Conservation (phyloP, 2,797 vertebrate species). For the Danio jaintianensis region DNA sequence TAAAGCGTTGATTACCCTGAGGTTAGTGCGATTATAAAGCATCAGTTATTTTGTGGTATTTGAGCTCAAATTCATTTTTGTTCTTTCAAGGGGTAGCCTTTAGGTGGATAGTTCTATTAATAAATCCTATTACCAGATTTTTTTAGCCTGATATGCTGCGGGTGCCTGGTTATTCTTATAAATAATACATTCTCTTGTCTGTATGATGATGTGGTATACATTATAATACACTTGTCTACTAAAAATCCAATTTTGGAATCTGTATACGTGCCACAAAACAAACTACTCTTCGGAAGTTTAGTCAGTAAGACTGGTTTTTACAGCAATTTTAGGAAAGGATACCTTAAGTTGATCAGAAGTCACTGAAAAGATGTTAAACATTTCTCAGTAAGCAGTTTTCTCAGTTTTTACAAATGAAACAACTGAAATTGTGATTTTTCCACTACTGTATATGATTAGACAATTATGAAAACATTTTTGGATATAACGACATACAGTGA, state of each 20-base stretch:
- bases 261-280: neutral
- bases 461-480: too few relatives aligned
- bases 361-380: too few relatives aligned
- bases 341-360: too few relatives aligned
- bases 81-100: neutral
- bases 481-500: neutral
- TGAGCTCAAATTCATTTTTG: constrained; percentile 12
- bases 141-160: constrained; percentile 19
- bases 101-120: constrained; percentile 28
- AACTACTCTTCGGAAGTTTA: too few relatives aligned
- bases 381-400: too few relatives aligned
- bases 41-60: constrained; percentile 20
- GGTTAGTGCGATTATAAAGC: constrained; percentile 38
- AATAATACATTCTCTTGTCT: neutral
- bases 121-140: constrained; percentile 34
- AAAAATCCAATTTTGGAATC: neutral
- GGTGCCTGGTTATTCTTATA: neutral
- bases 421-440: too few relatives aligned
- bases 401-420: too few relatives aligned
- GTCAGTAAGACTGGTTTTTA: neutral
- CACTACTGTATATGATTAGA: too few relatives aligned
- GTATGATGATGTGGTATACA: neutral
- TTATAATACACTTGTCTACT: too few relatives aligned
- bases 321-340: neutral
- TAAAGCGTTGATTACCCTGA: constrained; percentile 10